phyloP scores from a whole-genome alignment of 1,140 invertebrate species.

The Popillia japonica region DNA sequence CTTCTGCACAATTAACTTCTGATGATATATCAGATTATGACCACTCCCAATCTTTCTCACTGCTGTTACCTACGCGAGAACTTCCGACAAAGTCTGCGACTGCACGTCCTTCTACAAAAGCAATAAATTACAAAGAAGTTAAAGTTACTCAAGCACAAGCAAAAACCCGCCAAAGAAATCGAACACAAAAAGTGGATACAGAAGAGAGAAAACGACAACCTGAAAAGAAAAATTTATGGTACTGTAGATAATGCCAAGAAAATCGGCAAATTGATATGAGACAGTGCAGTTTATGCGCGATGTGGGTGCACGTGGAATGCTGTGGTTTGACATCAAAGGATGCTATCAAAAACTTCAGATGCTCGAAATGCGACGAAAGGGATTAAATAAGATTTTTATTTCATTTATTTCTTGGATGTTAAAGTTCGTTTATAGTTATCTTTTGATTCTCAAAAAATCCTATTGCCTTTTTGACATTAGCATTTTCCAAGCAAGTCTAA shows the following conservation, averaged over 20 bases:
- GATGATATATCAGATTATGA: not conserved
- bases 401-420: too few species aligned
- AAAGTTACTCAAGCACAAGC: slow-evolving; percentile 5
- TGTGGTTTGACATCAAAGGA: too few species aligned
- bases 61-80: not conserved
- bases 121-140: not conserved
- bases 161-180: not conserved
- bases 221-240: not conserved
- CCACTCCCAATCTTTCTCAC: not conserved
- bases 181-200: not conserved
- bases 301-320: too few species aligned
- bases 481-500: not conserved
- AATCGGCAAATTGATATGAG: not conserved
- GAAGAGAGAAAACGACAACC: too few species aligned
- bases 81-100: not conserved
- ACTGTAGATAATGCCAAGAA: not conserved
- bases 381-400: not conserved
- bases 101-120: not conserved
- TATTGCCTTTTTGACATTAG: too few species aligned
- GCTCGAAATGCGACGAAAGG: too few species aligned
- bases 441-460: too few species aligned
- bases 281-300: not conserved
- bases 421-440: not conserved
- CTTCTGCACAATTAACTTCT: not conserved
- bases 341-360: too few species aligned